phyloP scores from a whole-genome alignment of 2,797 vertebrate genomes.

The Myotis planiceps region DNA sequence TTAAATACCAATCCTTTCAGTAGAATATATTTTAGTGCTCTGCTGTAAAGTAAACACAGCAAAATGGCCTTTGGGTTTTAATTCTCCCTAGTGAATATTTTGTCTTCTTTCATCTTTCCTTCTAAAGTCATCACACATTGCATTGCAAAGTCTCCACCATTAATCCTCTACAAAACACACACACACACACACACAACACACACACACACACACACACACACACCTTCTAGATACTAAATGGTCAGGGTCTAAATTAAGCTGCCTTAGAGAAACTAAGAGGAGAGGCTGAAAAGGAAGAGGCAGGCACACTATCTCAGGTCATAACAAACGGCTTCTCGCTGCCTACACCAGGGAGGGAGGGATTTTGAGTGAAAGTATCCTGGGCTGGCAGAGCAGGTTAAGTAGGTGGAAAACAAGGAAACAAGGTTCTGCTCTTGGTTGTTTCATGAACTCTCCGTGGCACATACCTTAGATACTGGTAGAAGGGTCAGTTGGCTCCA shows the following conservation, averaged over 20 bases:
- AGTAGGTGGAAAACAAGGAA: background rate
- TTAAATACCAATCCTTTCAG: background rate
- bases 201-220: background rate
- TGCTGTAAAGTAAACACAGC: conserved; percentile 19
- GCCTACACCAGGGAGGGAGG: background rate
- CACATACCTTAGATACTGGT: background rate
- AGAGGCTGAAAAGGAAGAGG: background rate
- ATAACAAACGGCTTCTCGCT: background rate
- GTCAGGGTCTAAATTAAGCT: background rate
- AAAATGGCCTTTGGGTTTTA: conserved; percentile 28
- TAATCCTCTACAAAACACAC: background rate
- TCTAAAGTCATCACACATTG: background rate
- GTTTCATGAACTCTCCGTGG: background rate
- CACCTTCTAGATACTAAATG: background rate
- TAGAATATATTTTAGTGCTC: conserved; percentile 17
- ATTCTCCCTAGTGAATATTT: background rate
- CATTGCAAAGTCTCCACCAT: background rate
- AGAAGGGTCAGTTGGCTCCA: background rate
- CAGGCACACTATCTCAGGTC: background rate
- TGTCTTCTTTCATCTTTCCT: conserved; percentile 4
- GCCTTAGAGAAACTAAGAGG: background rate
- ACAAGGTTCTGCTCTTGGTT: background rate
- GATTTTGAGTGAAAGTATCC: background rate
- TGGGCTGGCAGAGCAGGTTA: background rate
- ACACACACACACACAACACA: rapidly evolving